phyloP scores from a whole-genome alignment of 2,113 vertebrate species.

The Cricetomys ansorgei region DNA sequence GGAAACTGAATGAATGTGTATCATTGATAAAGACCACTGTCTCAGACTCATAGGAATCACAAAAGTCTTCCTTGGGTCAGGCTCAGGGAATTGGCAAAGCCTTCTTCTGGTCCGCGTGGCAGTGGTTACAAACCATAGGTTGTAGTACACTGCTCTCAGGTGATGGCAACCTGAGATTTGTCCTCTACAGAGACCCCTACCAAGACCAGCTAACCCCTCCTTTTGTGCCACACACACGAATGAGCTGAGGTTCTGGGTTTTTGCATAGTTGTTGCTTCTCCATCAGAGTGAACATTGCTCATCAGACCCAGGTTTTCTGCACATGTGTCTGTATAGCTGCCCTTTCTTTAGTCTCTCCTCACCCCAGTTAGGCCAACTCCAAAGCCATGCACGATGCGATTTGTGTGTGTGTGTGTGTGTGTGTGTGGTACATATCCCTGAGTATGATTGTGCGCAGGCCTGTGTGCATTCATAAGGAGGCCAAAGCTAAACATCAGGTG shows the following conservation, averaged over 20 bases:
- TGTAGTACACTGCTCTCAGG: neutral
- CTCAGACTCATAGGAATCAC: neutral
- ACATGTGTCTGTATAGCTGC: neutral
- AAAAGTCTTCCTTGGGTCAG: neutral
- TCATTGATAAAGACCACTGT: neutral
- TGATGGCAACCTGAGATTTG: neutral
- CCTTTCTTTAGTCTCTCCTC: neutral
- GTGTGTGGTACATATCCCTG: neutral
- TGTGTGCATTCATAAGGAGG: neutral
- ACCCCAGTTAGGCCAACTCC: neutral
- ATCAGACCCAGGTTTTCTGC: neutral
- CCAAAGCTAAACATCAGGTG: neutral
- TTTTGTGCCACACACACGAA: neutral
- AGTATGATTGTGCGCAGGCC: neutral
- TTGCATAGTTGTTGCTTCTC: neutral
- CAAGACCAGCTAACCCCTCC: neutral
- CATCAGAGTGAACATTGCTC: neutral
- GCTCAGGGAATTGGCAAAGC: neutral
- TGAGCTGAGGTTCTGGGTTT: neutral
- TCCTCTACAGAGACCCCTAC: neutral
- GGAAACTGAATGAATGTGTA: neutral
- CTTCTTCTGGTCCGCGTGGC: neutral
- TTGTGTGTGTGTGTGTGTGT: neutral
- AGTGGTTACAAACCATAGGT: neutral
- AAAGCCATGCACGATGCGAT: neutral